These are phyloP conservation scores for Taenioides sp. DNA, from an alignment of 2,797 vertebrate genomes.

Conservation along the genomic window DNA sequence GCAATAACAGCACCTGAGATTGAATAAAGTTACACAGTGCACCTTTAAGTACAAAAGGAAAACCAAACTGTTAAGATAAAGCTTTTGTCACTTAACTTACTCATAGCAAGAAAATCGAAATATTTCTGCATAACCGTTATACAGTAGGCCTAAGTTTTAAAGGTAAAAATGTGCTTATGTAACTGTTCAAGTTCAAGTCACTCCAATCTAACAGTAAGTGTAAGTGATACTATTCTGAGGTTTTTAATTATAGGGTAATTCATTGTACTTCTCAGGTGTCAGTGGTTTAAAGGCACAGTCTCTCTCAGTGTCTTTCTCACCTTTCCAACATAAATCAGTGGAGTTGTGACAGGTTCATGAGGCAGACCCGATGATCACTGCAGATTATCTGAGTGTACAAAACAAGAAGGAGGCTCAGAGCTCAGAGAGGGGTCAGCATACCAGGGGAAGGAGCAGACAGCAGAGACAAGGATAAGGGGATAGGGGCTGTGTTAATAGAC, in stretches of 20 bases:
- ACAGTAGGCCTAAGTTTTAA: background rate
- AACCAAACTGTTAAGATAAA: too few relatives aligned
- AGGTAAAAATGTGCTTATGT: background rate
- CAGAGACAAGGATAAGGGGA: background rate
- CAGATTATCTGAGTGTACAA: slow-evolving; percentile 26
- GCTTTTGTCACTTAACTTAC: too few relatives aligned
- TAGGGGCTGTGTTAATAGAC: background rate
- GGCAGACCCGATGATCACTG: slow-evolving; percentile 32
- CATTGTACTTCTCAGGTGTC: background rate
- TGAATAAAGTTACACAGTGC: too few relatives aligned
- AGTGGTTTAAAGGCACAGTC: slow-evolving; percentile 5
- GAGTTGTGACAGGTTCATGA: slow-evolving; percentile 30
- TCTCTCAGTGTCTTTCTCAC: background rate
- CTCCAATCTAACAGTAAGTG: background rate
- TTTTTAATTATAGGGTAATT: background rate
- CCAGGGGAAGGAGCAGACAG: slow-evolving; percentile 6
- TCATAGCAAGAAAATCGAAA: too few relatives aligned
- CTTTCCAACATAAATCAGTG: slow-evolving; percentile 26
- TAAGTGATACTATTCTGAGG: background rate
- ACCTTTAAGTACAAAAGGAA: too few relatives aligned
- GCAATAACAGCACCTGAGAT: too few relatives aligned
- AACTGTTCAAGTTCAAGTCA: background rate
- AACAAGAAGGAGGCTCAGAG: slow-evolving; percentile 16
- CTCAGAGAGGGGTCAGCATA: background rate
- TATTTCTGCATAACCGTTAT: too few relatives aligned